Percentiles rank a stretch among this genome's conserved stretches.
phyloP scores from a whole-genome alignment of 1,140 invertebrate species.

The Pollicipes pollicipes region DNA sequence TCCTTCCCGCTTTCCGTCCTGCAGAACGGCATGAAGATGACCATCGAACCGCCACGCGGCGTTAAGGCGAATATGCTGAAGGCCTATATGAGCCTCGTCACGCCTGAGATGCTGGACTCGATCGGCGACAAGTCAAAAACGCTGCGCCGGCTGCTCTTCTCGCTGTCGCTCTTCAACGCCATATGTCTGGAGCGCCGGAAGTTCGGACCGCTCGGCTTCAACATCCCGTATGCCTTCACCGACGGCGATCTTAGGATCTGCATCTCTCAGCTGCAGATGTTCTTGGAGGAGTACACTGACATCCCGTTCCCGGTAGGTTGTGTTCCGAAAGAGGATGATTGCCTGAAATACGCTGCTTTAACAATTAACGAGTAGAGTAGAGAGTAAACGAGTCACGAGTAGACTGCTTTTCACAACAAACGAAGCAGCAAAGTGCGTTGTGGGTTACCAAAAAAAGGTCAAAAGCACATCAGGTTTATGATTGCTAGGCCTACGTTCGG shows the following conservation, averaged over 20 bases:
- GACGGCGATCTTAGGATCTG: constrained; percentile 81
- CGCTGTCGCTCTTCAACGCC: constrained; percentile 88
- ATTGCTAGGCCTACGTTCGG: no score
- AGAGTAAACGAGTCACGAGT: no score
- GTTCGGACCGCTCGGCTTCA: constrained; percentile 86
- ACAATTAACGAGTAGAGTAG: no score
- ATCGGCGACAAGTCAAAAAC: constrained; percentile 14
- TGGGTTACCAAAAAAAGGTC: no score
- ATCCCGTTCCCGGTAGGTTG: not conserved
- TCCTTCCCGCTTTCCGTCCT: constrained; percentile 74
- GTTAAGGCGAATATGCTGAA: constrained; percentile 34
- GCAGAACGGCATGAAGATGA: constrained; percentile 89
- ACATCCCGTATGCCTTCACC: constrained; percentile 85
- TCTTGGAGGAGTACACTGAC: constrained; percentile 22
- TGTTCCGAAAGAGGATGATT: no score
- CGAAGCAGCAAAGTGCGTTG: no score
- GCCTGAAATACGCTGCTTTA: no score
- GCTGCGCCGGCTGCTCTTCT: constrained; percentile 74
- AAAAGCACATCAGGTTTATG: no score
- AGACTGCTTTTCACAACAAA: no score
- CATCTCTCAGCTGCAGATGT: constrained; percentile 58
- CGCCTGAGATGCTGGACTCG: constrained; percentile 18
- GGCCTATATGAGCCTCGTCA: constrained; percentile 51
- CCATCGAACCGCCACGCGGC: constrained; percentile 81
- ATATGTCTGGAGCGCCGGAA: constrained; percentile 72